These are phyloP conservation scores for Eupeodes luniger DNA, from an alignment of 2,888 invertebrate species.

Conservation along the genomic window DNA sequence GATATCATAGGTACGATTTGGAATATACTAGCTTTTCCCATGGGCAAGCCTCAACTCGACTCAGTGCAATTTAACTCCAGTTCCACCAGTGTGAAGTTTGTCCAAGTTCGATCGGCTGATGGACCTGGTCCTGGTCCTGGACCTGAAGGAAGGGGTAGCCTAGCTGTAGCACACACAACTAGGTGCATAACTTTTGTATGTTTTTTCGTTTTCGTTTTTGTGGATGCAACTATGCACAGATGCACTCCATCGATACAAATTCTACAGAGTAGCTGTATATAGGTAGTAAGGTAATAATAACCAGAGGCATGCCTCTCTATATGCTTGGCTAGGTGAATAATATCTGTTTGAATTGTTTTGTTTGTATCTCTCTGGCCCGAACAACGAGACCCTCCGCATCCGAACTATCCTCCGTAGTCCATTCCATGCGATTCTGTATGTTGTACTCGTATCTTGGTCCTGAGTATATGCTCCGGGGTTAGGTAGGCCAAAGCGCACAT, in stretches of 20 bases:
- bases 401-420: not conserved
- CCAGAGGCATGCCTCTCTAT: slow-evolving; percentile 59
- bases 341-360: slow-evolving; percentile 67
- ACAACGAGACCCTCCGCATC: not conserved
- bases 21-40: slow-evolving; percentile 31
- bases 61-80: not conserved
- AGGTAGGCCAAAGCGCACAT: slow-evolving; percentile 50
- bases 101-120: slow-evolving; percentile 58
- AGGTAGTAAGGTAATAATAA: slow-evolving; percentile 59
- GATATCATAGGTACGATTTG: not conserved
- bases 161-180: not conserved
- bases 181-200: not conserved
- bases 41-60: not conserved
- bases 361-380: slow-evolving; percentile 50
- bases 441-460: slow-evolving; percentile 5
- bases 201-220: not conserved
- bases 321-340: slow-evolving; percentile 56
- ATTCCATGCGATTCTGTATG: not conserved
- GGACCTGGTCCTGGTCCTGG: slow-evolving; percentile 14
- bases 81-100: slow-evolving; percentile 43
- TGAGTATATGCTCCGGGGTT: slow-evolving; percentile 33
- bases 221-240: slow-evolving; percentile 40
- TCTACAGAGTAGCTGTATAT: slow-evolving; percentile 19
- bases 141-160: slow-evolving; percentile 7
- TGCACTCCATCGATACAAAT: slow-evolving; percentile 43